phyloP scores from a whole-genome alignment of 2,888 invertebrate genomes.

The Chrysodeixis includens region DNA sequence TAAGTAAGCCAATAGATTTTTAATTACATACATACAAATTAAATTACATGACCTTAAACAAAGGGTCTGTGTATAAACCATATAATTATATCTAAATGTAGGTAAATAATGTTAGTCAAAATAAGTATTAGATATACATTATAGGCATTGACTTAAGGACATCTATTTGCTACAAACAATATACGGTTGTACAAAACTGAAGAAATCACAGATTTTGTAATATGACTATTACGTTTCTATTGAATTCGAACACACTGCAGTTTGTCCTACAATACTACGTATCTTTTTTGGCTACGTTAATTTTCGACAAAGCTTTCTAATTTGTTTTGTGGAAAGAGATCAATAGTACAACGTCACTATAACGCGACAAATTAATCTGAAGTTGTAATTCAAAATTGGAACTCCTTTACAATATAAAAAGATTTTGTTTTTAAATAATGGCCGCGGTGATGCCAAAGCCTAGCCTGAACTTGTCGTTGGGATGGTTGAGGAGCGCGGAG shows the following conservation, averaged over 20 bases:
- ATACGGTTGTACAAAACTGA: conserved; percentile 25
- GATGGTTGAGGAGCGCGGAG: conserved; percentile 84
- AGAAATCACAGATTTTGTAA: conserved; percentile 16
- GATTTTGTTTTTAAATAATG: conserved; percentile 68
- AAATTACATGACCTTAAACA: conserved; percentile 29
- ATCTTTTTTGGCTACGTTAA: conserved; percentile 15
- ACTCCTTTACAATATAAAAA: conserved; percentile 1
- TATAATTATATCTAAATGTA: conserved; percentile 31
- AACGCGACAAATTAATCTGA: background rate
- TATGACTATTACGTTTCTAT: conserved; percentile 12
- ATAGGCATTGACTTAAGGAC: conserved; percentile 19
- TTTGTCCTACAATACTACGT: background rate
- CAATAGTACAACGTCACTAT: conserved; percentile 2
- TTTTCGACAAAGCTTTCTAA: background rate
- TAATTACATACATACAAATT: conserved; percentile 37
- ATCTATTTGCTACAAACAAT: conserved; percentile 45
- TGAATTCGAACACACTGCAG: conserved; percentile 26
- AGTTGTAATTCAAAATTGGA: background rate
- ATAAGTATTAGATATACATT: conserved; percentile 31
- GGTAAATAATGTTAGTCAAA: conserved; percentile 29
- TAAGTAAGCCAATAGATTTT: conserved; percentile 21
- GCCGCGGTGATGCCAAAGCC: conserved; percentile 83
- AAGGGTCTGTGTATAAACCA: conserved; percentile 15
- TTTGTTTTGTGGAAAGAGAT: background rate
- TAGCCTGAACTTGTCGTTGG: conserved; percentile 85